phyloP scores from a whole-genome alignment of 1,140 invertebrate species.

The Matsumurasca onukii region DNA sequence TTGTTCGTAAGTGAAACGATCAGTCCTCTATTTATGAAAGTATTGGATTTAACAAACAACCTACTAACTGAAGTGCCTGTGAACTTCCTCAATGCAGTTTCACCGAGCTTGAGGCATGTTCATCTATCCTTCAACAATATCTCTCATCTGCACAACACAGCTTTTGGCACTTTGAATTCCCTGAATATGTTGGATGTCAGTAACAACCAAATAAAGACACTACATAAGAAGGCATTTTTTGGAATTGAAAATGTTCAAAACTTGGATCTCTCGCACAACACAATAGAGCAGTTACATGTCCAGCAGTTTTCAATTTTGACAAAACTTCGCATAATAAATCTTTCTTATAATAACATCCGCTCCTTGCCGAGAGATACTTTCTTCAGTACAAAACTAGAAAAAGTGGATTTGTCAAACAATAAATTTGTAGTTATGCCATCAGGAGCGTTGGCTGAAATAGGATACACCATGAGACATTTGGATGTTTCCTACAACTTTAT shows the following conservation, averaged over 20 bases:
- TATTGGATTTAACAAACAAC: conserved; percentile 70
- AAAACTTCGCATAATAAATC: conserved; percentile 71
- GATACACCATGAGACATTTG: conserved; percentile 70
- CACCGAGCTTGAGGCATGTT: conserved; percentile 61
- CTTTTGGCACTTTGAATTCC: conserved; percentile 64
- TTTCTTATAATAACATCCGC: conserved; percentile 73
- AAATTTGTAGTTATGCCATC: conserved; percentile 73
- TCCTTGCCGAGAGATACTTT: conserved; percentile 78
- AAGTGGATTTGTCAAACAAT: conserved; percentile 76
- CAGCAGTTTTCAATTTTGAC: conserved; percentile 79
- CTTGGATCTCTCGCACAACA: conserved; percentile 78
- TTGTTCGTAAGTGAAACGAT: conserved; percentile 55
- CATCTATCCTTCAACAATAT: conserved; percentile 74
- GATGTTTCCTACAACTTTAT: conserved; percentile 78
- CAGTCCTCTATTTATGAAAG: conserved; percentile 54
- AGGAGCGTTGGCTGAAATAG: conserved; percentile 67
- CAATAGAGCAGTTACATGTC: conserved; percentile 69
- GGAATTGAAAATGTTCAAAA: conserved; percentile 71
- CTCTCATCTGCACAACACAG: conserved; percentile 64
- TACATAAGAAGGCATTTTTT: conserved; percentile 73
- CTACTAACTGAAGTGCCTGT: conserved; percentile 63
- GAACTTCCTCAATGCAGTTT: conserved; percentile 59
- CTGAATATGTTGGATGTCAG: conserved; percentile 73
- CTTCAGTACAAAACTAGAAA: conserved; percentile 74
- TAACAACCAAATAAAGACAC: conserved; percentile 68